These are phyloP conservation scores for Lepidocyrtinus sp. DNA, from an alignment of 2,888 invertebrate genomes.

Conservation along the genomic window DNA sequence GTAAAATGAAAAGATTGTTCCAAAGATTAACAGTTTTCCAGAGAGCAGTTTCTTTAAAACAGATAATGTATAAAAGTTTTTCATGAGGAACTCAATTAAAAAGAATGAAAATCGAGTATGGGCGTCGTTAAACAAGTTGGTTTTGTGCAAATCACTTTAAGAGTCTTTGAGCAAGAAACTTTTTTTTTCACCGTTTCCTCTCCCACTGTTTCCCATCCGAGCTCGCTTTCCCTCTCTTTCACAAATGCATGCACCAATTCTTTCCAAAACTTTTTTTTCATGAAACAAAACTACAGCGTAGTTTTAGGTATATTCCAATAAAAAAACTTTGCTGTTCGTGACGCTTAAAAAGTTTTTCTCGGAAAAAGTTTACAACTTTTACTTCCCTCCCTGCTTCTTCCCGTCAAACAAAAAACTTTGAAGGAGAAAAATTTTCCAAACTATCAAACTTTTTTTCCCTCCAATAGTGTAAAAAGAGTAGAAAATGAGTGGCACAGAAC, in stretches of 20 bases:
- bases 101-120: constrained; percentile 16
- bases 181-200: no score
- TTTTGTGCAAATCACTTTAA: constrained; percentile 21
- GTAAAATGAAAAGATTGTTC: neutral
- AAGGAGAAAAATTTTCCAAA: constrained; percentile 19
- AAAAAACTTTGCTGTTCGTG: neutral
- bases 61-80: constrained; percentile 2
- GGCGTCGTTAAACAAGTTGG: constrained; percentile 12
- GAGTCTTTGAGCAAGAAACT: neutral
- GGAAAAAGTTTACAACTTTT: constrained; percentile 12
- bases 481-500: constrained; percentile 15
- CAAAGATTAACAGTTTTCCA: constrained; percentile 4
- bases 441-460: constrained; percentile 23
- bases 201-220: neutral
- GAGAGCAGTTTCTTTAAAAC: neutral
- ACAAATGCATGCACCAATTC: constrained; percentile 17
- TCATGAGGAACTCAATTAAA: constrained; percentile 10
- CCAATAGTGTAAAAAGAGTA: constrained; percentile 3
- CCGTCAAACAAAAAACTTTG: constrained; percentile 24
- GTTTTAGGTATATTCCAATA: neutral
- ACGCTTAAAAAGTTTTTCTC: neutral
- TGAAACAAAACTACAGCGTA: neutral
- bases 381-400: constrained; percentile 19
- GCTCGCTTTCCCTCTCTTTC: constrained; percentile 8
- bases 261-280: constrained; percentile 9